These are phyloP conservation scores for Bhutanitis thaidina DNA, from an alignment of 2,888 invertebrate genomes.

Conservation along the genomic window DNA sequence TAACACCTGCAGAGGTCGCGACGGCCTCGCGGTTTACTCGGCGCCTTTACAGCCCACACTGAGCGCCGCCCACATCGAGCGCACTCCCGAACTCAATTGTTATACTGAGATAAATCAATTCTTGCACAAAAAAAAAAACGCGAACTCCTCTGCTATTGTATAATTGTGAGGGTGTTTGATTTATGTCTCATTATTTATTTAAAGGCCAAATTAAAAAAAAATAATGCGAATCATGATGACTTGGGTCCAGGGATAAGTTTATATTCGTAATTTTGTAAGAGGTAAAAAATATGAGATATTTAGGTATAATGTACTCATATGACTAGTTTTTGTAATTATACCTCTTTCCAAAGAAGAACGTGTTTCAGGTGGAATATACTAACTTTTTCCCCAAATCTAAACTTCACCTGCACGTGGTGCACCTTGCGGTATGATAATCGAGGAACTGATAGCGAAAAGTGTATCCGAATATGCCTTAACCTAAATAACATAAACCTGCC, in stretches of 20 bases:
- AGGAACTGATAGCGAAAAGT: too few relatives aligned
- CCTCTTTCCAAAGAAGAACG: too few relatives aligned
- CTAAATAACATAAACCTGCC: too few relatives aligned
- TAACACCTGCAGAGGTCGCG: slow-evolving; percentile 53
- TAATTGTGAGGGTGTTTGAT: slow-evolving; percentile 59
- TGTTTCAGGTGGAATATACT: too few relatives aligned
- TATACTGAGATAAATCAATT: slow-evolving; percentile 46
- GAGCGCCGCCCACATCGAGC: slow-evolving; percentile 34
- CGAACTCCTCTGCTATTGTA: slow-evolving; percentile 31
- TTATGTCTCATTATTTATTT: slow-evolving; percentile 47
- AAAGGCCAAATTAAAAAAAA: slow-evolving; percentile 17
- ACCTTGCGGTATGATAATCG: too few relatives aligned
- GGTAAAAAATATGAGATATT: too few relatives aligned
- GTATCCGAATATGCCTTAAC: too few relatives aligned
- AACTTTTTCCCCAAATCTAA: too few relatives aligned
- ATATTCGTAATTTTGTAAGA: too few relatives aligned
- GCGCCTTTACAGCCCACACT: slow-evolving; percentile 51
- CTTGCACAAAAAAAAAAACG: slow-evolving; percentile 36
- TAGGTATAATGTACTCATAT: too few relatives aligned
- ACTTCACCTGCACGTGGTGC: too few relatives aligned
- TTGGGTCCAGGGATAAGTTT: slow-evolving; percentile 7
- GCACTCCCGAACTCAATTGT: slow-evolving; percentile 27
- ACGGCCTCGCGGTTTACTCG: slow-evolving; percentile 31
- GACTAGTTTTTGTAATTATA: too few relatives aligned
- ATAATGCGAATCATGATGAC: slow-evolving; percentile 2